phyloP scores from a whole-genome alignment of 2,888 invertebrate species.

The Mimumesa dahlbomi region DNA sequence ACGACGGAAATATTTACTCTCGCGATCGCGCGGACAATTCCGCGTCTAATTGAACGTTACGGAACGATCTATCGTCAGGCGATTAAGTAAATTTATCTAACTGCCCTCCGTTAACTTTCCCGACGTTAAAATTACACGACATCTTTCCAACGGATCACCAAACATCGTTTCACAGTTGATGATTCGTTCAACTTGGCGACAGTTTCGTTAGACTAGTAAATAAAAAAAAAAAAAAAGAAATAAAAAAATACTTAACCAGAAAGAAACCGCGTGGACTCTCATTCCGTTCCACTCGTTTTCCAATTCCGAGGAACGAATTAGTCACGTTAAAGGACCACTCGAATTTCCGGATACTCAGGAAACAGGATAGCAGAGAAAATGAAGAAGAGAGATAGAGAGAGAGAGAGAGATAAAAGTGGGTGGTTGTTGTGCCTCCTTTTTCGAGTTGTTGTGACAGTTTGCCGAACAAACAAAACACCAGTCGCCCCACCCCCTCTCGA shows the following conservation, averaged over 20 bases:
- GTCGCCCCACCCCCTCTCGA: constrained; percentile 34
- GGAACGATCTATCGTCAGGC: neutral
- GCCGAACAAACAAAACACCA: constrained; percentile 72
- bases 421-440: constrained; percentile 43
- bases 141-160: no score
- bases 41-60: constrained; percentile 19
- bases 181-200: no score
- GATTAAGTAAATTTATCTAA: constrained; percentile 1
- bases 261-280: no score
- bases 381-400: constrained; percentile 23
- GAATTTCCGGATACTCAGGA: constrained; percentile 59
- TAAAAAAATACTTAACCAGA: no score
- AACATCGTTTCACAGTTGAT: no score
- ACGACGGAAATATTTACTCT: constrained; percentile 33
- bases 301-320: constrained; percentile 17
- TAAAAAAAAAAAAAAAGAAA: no score
- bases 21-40: constrained; percentile 18
- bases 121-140: no score
- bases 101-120: neutral
- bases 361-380: constrained; percentile 18
- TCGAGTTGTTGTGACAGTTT: constrained; percentile 78
- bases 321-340: constrained; percentile 51
- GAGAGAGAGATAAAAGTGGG: constrained; percentile 36
- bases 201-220: no score
- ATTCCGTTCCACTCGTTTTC: no score